Conservation (phyloP, 2,797 vertebrate genomes). For the Gallinago stenura region DNA sequence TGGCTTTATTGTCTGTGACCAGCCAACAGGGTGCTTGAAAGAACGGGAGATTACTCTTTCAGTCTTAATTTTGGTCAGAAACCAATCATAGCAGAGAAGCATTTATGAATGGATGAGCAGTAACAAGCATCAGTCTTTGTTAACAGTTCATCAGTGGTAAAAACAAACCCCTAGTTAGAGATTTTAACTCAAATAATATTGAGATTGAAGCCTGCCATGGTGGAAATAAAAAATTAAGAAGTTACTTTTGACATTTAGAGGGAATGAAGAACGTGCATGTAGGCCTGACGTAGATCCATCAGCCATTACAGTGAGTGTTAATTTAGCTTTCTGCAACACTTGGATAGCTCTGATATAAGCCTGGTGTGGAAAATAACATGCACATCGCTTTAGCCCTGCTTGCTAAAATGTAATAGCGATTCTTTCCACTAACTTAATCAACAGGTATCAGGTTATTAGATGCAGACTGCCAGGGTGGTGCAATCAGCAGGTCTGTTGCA, state of each 20-base stretch:
- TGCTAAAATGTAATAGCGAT: slow-evolving; percentile 20
- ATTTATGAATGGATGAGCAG: slow-evolving; percentile 49
- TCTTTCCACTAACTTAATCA: slow-evolving; percentile 30
- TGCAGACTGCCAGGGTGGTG: neutral
- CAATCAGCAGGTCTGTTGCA: neutral
- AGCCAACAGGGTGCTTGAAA: neutral
- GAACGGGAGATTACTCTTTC: slow-evolving; percentile 8
- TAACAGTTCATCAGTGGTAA: slow-evolving; percentile 22
- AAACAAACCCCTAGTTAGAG: neutral
- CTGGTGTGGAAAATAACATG: slow-evolving; percentile 42
- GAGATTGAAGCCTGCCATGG: slow-evolving; percentile 4
- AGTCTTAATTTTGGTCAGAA: slow-evolving; percentile 46
- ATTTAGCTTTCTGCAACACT: slow-evolving; percentile 40
- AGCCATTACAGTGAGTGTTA: slow-evolving; percentile 9
- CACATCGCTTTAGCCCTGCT: neutral
- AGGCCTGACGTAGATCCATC: neutral
- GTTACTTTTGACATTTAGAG: neutral
- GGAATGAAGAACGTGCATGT: neutral
- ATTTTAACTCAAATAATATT: slow-evolving; percentile 51
- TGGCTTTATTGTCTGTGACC: neutral
- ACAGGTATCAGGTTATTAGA: slow-evolving; percentile 21
- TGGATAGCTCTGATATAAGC: neutral
- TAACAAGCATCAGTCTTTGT: slow-evolving; percentile 44
- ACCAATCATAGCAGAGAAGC: neutral
- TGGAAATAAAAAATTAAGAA: slow-evolving; percentile 23